Percentiles rank a stretch among this genome's conserved stretches.
Evolutionary conservation across 1,140 invertebrate genomes (phyloP).

Genomic region (Marisa cornuarietis): DNA sequence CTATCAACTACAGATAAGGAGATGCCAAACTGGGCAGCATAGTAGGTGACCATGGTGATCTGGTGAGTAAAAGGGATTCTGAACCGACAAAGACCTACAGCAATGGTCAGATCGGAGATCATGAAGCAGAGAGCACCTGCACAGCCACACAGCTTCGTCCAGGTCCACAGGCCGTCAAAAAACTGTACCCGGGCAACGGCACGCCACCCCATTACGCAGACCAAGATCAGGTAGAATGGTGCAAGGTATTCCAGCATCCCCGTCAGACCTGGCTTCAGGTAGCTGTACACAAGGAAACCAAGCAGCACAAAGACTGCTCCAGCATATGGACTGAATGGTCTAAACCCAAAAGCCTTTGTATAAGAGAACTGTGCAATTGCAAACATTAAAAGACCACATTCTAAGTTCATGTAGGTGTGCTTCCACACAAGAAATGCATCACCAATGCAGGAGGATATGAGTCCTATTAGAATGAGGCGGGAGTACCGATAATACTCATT

Average conservation of each 20-base stretch:
- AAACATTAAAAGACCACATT: constrained; percentile 83
- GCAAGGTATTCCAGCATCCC: constrained; percentile 65
- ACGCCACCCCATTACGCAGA: constrained; percentile 87
- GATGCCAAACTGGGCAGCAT: constrained; percentile 86
- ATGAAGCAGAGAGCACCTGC: constrained; percentile 75
- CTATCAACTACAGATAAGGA: constrained; percentile 81
- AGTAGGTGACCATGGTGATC: constrained; percentile 88
- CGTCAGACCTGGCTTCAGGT: constrained; percentile 45
- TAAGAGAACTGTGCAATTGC: constrained; percentile 82
- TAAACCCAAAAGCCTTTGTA: constrained; percentile 83
- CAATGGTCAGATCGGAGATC: constrained; percentile 83
- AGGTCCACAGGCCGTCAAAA: constrained; percentile 74
- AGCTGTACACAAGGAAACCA: constrained; percentile 46
- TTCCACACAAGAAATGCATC: constrained; percentile 85
- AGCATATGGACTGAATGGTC: constrained; percentile 75
- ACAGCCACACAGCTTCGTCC: constrained; percentile 78
- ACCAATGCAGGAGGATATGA: constrained; percentile 84
- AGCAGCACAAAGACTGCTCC: constrained; percentile 64
- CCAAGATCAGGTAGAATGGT: constrained; percentile 78
- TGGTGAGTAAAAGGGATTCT: constrained; percentile 76
- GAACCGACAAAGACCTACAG: constrained; percentile 78
- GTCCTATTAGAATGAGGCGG: constrained; percentile 75
- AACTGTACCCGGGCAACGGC: constrained; percentile 78
- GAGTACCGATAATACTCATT: constrained; percentile 79
- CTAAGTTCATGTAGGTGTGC: constrained; percentile 72